Conservation (phyloP, 2,888 invertebrate species). For the Schizotus pectinicornis region DNA sequence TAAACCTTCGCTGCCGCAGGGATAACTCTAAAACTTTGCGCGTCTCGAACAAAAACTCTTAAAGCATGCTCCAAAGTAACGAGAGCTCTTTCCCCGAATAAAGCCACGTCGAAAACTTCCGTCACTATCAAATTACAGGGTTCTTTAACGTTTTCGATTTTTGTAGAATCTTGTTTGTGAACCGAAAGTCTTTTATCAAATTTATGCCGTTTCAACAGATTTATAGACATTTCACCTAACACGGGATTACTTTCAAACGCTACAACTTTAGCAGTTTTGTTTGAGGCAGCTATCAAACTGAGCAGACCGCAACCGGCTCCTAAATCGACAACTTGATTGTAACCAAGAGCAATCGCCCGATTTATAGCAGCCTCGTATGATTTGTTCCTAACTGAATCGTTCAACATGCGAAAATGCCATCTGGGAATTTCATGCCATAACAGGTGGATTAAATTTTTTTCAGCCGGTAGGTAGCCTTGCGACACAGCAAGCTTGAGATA, state of each 20-base stretch:
- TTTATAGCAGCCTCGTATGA: slow-evolving; percentile 70
- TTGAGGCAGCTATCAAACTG: slow-evolving; percentile 67
- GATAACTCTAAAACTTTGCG: slow-evolving; percentile 62
- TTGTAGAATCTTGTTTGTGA: slow-evolving; percentile 68
- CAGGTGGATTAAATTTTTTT: slow-evolving; percentile 72
- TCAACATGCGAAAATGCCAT: slow-evolving; percentile 86
- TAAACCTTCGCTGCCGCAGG: slow-evolving; percentile 70
- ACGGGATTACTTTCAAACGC: slow-evolving; percentile 73
- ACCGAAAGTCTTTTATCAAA: too few relatives aligned
- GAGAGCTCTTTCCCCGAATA: slow-evolving; percentile 78
- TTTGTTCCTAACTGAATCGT: slow-evolving; percentile 72
- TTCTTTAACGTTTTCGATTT: slow-evolving; percentile 50
- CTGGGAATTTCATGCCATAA: slow-evolving; percentile 73
- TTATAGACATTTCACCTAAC: slow-evolving; percentile 52
- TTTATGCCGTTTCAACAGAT: not conserved
- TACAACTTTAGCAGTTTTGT: slow-evolving; percentile 61
- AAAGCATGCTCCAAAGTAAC: slow-evolving; percentile 73
- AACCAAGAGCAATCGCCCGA: slow-evolving; percentile 60
- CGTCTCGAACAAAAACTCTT: slow-evolving; percentile 62
- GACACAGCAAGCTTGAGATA: slow-evolving; percentile 46
- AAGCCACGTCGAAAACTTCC: slow-evolving; percentile 80
- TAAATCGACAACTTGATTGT: slow-evolving; percentile 71
- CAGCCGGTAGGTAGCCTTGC: slow-evolving; percentile 49
- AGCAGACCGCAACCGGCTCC: slow-evolving; percentile 80
- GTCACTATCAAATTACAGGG: slow-evolving; percentile 68